Percentiles rank a stretch among this genome's conserved stretches.
phyloP scores from a whole-genome alignment of 2,113 vertebrate genomes.

The Calyptomena viridis region DNA sequence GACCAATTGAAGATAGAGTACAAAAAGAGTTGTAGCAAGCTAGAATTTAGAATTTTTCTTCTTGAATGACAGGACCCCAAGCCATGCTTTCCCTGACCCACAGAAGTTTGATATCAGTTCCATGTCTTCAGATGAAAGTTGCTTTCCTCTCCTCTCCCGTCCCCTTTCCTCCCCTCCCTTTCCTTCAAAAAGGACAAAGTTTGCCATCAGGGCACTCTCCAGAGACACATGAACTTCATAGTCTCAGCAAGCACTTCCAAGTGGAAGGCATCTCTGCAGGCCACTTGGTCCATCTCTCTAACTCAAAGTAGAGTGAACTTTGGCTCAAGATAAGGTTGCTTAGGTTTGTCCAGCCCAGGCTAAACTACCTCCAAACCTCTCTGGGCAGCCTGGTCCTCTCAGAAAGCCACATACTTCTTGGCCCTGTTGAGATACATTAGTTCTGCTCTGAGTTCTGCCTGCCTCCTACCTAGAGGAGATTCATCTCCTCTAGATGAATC shows the following conservation, averaged over 20 bases:
- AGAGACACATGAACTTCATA: neutral
- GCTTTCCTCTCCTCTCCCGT: neutral
- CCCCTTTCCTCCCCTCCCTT: no score
- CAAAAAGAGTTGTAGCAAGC: neutral
- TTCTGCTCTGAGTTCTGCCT: neutral
- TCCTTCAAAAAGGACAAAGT: neutral
- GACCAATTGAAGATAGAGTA: neutral
- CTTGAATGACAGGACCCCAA: neutral
- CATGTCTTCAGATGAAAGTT: neutral
- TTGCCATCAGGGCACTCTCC: neutral
- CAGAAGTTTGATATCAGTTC: neutral
- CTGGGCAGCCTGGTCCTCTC: neutral
- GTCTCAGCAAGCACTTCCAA: neutral
- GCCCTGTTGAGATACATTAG: neutral
- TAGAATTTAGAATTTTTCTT: neutral
- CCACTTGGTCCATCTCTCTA: neutral
- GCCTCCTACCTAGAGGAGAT: no score
- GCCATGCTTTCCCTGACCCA: neutral
- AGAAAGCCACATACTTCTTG: neutral
- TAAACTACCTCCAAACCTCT: neutral
- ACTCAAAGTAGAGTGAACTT: neutral
- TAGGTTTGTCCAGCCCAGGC: neutral
- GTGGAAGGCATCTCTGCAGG: neutral
- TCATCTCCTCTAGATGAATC: no score
- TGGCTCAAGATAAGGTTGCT: neutral